Base-by-base conservation (phyloP, 2,888 invertebrate genomes). In the Philonicus albiceps region DNA sequence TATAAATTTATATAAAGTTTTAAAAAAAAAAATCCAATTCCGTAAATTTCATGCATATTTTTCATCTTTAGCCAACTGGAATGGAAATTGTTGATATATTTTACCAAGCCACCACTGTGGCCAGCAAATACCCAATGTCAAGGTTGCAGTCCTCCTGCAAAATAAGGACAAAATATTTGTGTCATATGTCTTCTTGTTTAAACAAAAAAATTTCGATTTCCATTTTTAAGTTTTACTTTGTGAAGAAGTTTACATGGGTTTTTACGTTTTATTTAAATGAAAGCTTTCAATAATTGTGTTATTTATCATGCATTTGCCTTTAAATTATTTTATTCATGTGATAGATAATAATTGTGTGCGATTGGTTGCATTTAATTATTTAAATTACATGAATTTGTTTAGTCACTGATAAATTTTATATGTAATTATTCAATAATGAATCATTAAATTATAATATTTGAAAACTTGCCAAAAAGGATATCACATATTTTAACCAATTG, bases 141-240 rank as follows among this genome's bases (percentile, higher is more conserved):
- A 93, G 94, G 91, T 93, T 93, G 91, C 94, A 92, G 91, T 95
- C 95, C 92, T 95, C 95, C 96, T 96, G 95, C 92, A 94, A 94
- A 92, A 64, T 93, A 92, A 88, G 27, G 27, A 73, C 34, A 55
- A 76, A 78, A 64, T 76, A 49, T 40, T 78, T 55, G 19, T 37
- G 16, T 84, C n/a, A 53, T 53, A 55, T 49, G 2, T 30, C 55
- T 43, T 31, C 34, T 49, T 22, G 2, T 22, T 64, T 55, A n/a
- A n/a, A n/a, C 3, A 27, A 64, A 64, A 64, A 22, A n/a, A 53
- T 53, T 3, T 53, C 22, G 11, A 7, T 22, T 11, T 22, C 64
- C 22, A 11, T 64, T 22, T 27, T 64, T 64, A 8, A 55, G 55
- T 22, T 55, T 19, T 55, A 55, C n/a, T 22, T 64, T 64, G 64